phyloP scores from a whole-genome alignment of 92 coral and sea anemone genomes.

The Epizoanthus stellaris region DNA sequence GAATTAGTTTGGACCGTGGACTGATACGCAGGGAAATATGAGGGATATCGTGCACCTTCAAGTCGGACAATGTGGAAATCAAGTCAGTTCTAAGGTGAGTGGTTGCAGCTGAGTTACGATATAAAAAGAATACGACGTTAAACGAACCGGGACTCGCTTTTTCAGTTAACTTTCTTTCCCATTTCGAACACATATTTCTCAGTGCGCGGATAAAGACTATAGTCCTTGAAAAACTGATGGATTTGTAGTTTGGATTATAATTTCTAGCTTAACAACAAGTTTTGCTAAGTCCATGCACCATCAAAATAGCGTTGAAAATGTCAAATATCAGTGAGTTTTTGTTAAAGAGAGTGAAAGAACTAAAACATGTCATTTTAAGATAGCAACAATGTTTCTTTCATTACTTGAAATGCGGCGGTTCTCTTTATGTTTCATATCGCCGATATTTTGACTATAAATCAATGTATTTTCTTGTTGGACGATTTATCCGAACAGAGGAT shows the following conservation, averaged over 20 bases:
- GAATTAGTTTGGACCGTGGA: constrained; percentile 21
- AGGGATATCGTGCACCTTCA: constrained; percentile 89
- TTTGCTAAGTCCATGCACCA: too few relatives aligned
- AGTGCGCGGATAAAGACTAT: too few relatives aligned
- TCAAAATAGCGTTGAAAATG: too few relatives aligned
- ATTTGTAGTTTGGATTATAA: too few relatives aligned
- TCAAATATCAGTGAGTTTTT: too few relatives aligned
- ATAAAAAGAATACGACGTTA: not conserved
- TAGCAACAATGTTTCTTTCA: too few relatives aligned
- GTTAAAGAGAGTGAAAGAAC: too few relatives aligned
- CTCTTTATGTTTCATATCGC: not conserved
- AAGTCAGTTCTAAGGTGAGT: constrained; percentile 79
- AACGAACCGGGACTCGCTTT: not conserved
- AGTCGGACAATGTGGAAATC: constrained; percentile 92
- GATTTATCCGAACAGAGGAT: not conserved
- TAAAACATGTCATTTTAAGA: too few relatives aligned
- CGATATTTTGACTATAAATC: not conserved
- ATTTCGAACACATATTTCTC: too few relatives aligned
- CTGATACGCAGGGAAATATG: constrained; percentile 55
- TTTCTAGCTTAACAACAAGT: too few relatives aligned
- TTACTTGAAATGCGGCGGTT: not conserved
- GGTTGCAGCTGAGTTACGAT: not conserved
- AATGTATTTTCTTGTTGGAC: not conserved
- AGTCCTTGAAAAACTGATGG: too few relatives aligned
- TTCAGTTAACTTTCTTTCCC: too few relatives aligned